Base-by-base conservation (phyloP, 2,113 vertebrate species). In the Terrapene triunguis region DNA sequence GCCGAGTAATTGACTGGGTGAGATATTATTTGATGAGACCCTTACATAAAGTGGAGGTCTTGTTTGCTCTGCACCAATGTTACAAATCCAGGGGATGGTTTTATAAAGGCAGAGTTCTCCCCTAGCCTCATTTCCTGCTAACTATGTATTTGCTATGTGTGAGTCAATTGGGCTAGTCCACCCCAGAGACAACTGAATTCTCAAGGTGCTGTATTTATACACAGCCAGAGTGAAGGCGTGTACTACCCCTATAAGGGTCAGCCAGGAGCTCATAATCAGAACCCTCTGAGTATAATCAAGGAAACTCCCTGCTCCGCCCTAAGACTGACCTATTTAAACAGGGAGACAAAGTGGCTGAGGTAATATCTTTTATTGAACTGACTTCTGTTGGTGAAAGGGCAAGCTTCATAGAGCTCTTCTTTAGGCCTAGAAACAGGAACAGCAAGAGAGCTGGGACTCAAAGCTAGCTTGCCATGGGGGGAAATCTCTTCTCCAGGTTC, bases 41-140 rank as follows among this genome's bases (percentile, higher is more conserved):
- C 19, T 57, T 38, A 50, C 69, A 76, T 57, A 42, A 42, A 90
- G 0, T 12, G 74, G 42, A 53, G 25, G 12, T 76, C 35, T 81
- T 57, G 10, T 81, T 47, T 47, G 83, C 82, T 85, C 48, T 90
- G 59, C 35, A 24, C 8, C 54, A 84, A 24, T 5, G 47, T 3
- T 0, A 27, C 74, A 27, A 13, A 47, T 6, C 42, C 42, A 78
- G 25, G 4, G 29, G 83, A n/a, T 51, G 53, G 88, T 22, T 9
- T 29, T 24, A 89, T 8, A 22, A 47, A 6, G 8, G 53, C 83
- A 89, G 80, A 29, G 35, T 76, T 47, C 42, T 92, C 1, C 1
- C 35, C 62, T 78, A 21, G 1, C 48, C 47, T 54, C 0, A 0
- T 27, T 3, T 14, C 69, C 24, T 27, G 6, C 19, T 54, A 38